phyloP scores from a whole-genome alignment of 2,113 vertebrate species.

The Pristiophorus japonicus region DNA sequence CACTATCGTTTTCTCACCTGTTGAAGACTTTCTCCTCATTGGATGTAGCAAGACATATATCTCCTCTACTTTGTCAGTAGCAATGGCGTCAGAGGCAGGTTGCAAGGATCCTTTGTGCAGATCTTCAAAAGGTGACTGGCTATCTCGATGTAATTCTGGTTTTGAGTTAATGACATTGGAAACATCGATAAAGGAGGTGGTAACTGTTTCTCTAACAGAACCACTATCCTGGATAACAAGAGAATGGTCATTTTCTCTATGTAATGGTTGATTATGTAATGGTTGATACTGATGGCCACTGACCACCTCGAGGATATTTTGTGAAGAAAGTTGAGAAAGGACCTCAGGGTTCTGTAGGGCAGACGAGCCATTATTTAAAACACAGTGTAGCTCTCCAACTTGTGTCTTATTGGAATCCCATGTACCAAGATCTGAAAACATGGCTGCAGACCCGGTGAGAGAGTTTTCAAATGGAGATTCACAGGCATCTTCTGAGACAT shows the following conservation, averaged over 20 bases:
- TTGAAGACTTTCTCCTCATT: not conserved
- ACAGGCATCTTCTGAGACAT: conserved; percentile 53
- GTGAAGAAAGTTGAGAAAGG: not conserved
- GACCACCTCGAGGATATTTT: not conserved
- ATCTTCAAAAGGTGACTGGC: not conserved
- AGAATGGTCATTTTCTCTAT: not conserved
- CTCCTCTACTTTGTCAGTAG: not conserved
- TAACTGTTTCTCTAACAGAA: not conserved
- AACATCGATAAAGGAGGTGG: not conserved
- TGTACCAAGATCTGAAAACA: conserved; percentile 54
- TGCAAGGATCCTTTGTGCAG: not conserved
- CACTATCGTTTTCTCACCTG: not conserved
- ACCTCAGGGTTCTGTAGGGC: not conserved
- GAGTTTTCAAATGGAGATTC: conserved; percentile 61
- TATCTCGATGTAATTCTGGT: not conserved
- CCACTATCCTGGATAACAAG: not conserved
- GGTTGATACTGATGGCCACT: not conserved
- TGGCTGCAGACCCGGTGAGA: conserved; percentile 58
- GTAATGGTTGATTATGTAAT: not conserved
- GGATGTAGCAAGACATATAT: not conserved
- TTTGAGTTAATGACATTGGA: not conserved
- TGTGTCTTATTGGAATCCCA: not conserved
- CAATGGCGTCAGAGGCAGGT: not conserved
- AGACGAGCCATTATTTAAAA: too few species aligned
- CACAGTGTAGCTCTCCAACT: not conserved